phyloP scores from a whole-genome alignment of 2,888 invertebrate genomes.

The Sarcophaga subvicina region DNA sequence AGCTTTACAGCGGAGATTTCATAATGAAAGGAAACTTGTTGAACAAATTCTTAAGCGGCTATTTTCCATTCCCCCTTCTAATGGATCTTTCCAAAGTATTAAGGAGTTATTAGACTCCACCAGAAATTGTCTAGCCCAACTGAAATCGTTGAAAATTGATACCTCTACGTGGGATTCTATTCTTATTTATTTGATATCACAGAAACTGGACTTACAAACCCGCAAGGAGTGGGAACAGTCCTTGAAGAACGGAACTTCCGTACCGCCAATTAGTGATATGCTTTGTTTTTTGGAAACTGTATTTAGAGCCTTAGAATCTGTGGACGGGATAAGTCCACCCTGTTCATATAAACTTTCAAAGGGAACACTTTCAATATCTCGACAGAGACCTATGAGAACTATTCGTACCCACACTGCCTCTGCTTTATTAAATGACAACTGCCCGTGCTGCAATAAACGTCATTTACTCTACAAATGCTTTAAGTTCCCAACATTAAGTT shows the following conservation, averaged over 20 bases:
- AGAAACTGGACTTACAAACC: constrained; percentile 49
- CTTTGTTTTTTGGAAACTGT: constrained; percentile 44
- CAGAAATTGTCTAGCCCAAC: constrained; percentile 44
- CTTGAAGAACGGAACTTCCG: background rate
- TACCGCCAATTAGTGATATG: background rate
- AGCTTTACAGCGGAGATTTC: constrained; percentile 50
- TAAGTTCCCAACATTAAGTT: too few species aligned
- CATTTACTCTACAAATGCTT: too few species aligned
- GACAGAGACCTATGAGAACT: too few species aligned
- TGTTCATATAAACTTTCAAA: too few species aligned
- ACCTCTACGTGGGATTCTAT: constrained; percentile 49
- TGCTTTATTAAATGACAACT: too few species aligned
- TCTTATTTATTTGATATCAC: constrained; percentile 44
- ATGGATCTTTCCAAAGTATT: constrained; percentile 18
- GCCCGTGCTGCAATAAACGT: too few species aligned
- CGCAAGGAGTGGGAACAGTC: constrained; percentile 59
- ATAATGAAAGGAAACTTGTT: constrained; percentile 46
- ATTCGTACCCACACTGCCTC: too few species aligned
- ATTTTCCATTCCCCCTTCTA: constrained; percentile 40
- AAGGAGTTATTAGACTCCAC: constrained; percentile 37
- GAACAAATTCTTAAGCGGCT: constrained; percentile 2
- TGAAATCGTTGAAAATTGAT: constrained; percentile 40
- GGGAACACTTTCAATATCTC: too few species aligned
- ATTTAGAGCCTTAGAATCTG: constrained; percentile 43
- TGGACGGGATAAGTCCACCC: constrained; percentile 1